A percentile compares a stretch with the other conserved stretches of the same genome.
These are phyloP conservation scores for Tricholauxania praeusta DNA, from an alignment of 2,888 invertebrate species.

Conservation along the genomic window DNA sequence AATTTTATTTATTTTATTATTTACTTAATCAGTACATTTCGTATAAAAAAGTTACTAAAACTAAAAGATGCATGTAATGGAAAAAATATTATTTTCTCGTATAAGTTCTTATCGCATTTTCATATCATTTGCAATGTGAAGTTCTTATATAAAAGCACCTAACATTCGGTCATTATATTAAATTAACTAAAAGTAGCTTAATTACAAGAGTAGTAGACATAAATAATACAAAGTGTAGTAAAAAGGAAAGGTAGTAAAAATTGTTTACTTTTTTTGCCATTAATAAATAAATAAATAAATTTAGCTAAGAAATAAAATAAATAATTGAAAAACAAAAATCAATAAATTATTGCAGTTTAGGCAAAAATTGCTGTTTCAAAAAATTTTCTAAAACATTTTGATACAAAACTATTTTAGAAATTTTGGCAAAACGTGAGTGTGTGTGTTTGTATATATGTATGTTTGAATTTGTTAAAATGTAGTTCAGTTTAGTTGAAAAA, in stretches of 20 bases:
- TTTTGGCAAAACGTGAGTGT: slow-evolving; percentile 40
- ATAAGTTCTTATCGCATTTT: neutral
- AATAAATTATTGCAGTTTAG: neutral
- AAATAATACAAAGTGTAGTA: slow-evolving; percentile 14
- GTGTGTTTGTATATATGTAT: neutral
- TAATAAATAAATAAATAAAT: slow-evolving; percentile 36
- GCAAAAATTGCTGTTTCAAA: neutral
- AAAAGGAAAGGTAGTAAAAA: slow-evolving; percentile 5
- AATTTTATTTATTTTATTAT: slow-evolving; percentile 54
- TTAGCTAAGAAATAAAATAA: slow-evolving; percentile 37
- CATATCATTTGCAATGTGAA: neutral
- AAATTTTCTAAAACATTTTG: slow-evolving; percentile 59
- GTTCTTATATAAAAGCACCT: slow-evolving; percentile 41
- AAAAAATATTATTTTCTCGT: slow-evolving; percentile 35
- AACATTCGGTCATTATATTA: slow-evolving; percentile 36
- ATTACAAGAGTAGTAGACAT: slow-evolving; percentile 1
- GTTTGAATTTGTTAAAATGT: neutral
- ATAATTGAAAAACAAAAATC: slow-evolving; percentile 17
- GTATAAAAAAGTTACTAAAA: slow-evolving; percentile 51
- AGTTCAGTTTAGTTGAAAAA: neutral
- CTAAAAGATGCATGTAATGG: slow-evolving; percentile 48
- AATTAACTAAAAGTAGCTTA: slow-evolving; percentile 6
- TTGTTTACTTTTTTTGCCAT: slow-evolving; percentile 15
- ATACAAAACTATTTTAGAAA: slow-evolving; percentile 63
- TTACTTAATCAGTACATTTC: slow-evolving; percentile 66